Evolutionary conservation across 2,797 vertebrate genomes (phyloP).

Genomic region (Dallia pectoralis): DNA sequence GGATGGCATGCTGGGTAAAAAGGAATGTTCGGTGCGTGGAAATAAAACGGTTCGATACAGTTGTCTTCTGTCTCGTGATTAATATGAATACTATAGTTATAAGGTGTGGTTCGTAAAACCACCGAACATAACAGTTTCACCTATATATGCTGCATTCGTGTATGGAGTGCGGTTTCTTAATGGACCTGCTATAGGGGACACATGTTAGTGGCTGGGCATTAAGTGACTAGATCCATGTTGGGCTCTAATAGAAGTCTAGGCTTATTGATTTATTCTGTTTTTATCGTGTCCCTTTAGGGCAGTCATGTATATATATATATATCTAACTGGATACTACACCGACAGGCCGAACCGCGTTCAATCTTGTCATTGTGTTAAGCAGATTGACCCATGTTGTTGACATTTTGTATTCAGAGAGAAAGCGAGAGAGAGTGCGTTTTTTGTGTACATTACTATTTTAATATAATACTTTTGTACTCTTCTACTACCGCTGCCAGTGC

Average conservation of each 20-base stretch:
- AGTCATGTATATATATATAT: neutral
- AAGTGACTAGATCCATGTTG: too few species aligned
- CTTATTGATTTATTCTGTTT: neutral
- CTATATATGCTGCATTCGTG: too few species aligned
- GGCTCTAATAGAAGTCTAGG: neutral
- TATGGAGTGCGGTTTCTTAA: neutral
- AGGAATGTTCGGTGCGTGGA: too few species aligned
- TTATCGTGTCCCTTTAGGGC: neutral
- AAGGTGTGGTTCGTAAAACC: too few species aligned
- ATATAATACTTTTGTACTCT: neutral
- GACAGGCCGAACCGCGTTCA: neutral
- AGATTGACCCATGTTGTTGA: neutral
- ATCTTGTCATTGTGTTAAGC: neutral
- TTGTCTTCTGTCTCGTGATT: too few species aligned
- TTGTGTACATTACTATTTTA: neutral
- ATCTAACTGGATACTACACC: neutral
- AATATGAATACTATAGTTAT: too few species aligned
- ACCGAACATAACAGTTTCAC: too few species aligned
- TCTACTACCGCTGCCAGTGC: neutral
- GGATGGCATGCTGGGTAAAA: too few species aligned
- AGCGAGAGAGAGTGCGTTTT: conserved; percentile 1
- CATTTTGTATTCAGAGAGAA: neutral
- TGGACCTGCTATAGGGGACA: neutral
- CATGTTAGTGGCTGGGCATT: neutral
- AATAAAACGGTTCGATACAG: too few species aligned